Conservation (phyloP, 2,113 vertebrate genomes). For the Chaetodon auriga region DNA sequence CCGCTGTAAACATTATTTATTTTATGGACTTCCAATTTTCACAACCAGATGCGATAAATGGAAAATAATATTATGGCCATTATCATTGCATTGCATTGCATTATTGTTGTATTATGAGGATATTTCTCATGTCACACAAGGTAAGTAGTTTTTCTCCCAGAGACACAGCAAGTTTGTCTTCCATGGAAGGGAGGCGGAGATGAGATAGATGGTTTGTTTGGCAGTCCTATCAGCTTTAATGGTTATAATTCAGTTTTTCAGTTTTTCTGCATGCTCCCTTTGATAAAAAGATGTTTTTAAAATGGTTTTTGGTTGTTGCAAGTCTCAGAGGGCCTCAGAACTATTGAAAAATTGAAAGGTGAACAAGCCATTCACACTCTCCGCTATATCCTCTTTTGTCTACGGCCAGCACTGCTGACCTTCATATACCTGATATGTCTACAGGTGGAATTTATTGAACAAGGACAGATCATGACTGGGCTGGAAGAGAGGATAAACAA, state of each 20-base stretch:
- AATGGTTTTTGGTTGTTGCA: conserved; percentile 21
- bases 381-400: background rate
- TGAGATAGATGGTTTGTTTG: conserved; percentile 37
- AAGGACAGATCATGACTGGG: background rate
- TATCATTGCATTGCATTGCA: conserved; percentile 77
- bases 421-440: background rate
- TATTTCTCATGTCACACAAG: conserved; percentile 78
- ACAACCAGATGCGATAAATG: conserved; percentile 80
- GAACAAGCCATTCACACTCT: conserved; percentile 5
- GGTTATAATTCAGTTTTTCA: conserved; percentile 23
- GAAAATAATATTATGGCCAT: conserved; percentile 80
- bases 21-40: conserved; percentile 86
- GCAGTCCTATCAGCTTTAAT: conserved; percentile 29
- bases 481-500: conserved; percentile 4
- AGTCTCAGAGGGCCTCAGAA: background rate
- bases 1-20: conserved; percentile 83
- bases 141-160: conserved; percentile 67
- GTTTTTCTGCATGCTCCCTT: conserved; percentile 8
- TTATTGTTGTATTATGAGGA: conserved; percentile 80
- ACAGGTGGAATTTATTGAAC: background rate
- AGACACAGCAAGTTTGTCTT: conserved; percentile 42
- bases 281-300: background rate
- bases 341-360: conserved; percentile 24
- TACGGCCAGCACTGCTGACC: conserved; percentile 12
- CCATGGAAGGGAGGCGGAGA: conserved; percentile 36